These are phyloP conservation scores for Altica lythri DNA, from an alignment of 2,888 invertebrate species.

Conservation along the genomic window DNA sequence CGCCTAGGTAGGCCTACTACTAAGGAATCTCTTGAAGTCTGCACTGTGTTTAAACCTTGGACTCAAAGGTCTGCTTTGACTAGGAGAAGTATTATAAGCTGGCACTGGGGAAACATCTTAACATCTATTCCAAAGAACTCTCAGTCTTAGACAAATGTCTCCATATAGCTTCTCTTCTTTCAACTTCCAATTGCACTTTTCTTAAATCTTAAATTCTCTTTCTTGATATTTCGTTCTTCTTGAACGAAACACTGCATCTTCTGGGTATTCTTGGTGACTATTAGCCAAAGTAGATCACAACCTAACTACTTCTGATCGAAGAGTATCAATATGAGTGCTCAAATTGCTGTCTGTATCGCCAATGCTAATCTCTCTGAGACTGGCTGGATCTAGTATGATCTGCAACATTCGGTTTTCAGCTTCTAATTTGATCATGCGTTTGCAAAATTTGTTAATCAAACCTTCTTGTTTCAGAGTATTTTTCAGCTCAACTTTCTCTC, in stretches of 20 bases:
- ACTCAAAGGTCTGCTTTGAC: slow-evolving; percentile 88
- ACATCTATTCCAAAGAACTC: slow-evolving; percentile 88
- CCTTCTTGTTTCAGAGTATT: slow-evolving; percentile 98
- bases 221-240: slow-evolving; percentile 93
- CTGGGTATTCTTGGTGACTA: slow-evolving; percentile 78
- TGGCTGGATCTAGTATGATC: slow-evolving; percentile 92
- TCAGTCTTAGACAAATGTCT: slow-evolving; percentile 97
- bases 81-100: slow-evolving; percentile 76
- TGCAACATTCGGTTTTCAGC: slow-evolving; percentile 94
- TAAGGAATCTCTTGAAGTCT: slow-evolving; percentile 55
- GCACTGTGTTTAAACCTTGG: slow-evolving; percentile 61
- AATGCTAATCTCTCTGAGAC: slow-evolving; percentile 85
- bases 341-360: slow-evolving; percentile 90
- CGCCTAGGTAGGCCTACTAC: slow-evolving; percentile 65
- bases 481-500: slow-evolving; percentile 97
- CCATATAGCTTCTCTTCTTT: slow-evolving; percentile 91
- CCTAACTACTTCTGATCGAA: slow-evolving; percentile 87
- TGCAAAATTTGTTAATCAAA: slow-evolving; percentile 97
- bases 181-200: slow-evolving; percentile 92
- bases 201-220: slow-evolving; percentile 83
- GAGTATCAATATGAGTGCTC: slow-evolving; percentile 90
- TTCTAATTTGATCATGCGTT: slow-evolving; percentile 98
- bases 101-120: slow-evolving; percentile 89
- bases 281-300: slow-evolving; percentile 76
- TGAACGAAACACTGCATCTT: slow-evolving; percentile 94